Percentiles rank a stretch among this genome's conserved stretches.
Evolutionary conservation across 2,113 vertebrate genomes (phyloP).

Genomic region (Alexandromys fortis): DNA sequence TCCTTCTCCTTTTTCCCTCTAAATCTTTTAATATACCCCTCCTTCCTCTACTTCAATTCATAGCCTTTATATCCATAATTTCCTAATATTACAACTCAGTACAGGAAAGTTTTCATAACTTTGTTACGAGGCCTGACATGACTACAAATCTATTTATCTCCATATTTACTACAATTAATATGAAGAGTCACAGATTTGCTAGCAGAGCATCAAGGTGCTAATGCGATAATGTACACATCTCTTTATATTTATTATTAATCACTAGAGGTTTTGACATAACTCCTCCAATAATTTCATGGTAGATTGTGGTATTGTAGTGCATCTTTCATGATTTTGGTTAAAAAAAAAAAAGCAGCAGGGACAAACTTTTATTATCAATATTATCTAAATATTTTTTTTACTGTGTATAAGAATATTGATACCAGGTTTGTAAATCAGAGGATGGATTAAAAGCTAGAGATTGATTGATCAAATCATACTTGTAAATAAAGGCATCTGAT

Average conservation of each 20-base stretch:
- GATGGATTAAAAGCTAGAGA: not conserved
- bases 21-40: fast-evolving
- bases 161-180: not conserved
- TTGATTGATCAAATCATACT: not conserved
- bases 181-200: not conserved
- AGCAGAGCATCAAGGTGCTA: not conserved
- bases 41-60: not conserved
- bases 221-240: not conserved
- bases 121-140: not conserved
- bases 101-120: not conserved
- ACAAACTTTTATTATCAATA: not conserved
- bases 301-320: not conserved
- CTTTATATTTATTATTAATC: not conserved
- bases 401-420: not conserved
- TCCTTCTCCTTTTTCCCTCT: not conserved
- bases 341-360: not conserved
- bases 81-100: not conserved
- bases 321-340: not conserved
- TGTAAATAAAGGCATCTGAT: not conserved
- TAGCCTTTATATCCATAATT: not conserved
- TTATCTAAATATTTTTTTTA: not conserved
- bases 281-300: not conserved
- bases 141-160: not conserved
- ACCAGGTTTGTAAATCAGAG: not conserved
- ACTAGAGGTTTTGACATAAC: not conserved